phyloP scores from a whole-genome alignment of 2,113 vertebrate genomes.

The Arenaria interpres region DNA sequence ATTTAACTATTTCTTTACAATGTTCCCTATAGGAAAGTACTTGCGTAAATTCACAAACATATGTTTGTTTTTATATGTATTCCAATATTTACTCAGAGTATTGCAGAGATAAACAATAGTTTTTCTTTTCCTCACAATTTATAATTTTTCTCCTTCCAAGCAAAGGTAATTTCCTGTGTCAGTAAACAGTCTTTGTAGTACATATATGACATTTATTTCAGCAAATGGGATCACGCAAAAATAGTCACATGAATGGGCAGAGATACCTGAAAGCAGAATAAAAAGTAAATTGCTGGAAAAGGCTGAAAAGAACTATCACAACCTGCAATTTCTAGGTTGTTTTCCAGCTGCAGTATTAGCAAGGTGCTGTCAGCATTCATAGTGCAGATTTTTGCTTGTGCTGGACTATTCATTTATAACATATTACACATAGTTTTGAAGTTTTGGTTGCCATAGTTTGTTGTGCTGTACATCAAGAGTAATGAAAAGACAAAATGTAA shows the following conservation, averaged over 20 bases:
- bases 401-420: background rate
- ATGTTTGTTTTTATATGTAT: accelerated
- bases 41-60: accelerated
- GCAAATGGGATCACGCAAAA: background rate
- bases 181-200: background rate
- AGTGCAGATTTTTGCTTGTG: background rate
- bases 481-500: background rate
- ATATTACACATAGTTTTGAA: background rate
- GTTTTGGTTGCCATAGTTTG: background rate
- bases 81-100: background rate
- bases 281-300: background rate
- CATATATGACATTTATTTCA: background rate
- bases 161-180: background rate
- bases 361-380: background rate
- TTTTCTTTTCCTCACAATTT: background rate
- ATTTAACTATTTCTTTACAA: background rate
- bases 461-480: background rate
- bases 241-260: background rate
- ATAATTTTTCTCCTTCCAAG: background rate
- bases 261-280: background rate
- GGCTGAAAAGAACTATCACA: background rate
- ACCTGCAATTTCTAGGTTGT: background rate
- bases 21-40: background rate
- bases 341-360: background rate
- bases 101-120: background rate